These are phyloP conservation scores for Corythoichthys haematopterus DNA, from an alignment of 2,113 vertebrate species.

Conservation along the genomic window DNA sequence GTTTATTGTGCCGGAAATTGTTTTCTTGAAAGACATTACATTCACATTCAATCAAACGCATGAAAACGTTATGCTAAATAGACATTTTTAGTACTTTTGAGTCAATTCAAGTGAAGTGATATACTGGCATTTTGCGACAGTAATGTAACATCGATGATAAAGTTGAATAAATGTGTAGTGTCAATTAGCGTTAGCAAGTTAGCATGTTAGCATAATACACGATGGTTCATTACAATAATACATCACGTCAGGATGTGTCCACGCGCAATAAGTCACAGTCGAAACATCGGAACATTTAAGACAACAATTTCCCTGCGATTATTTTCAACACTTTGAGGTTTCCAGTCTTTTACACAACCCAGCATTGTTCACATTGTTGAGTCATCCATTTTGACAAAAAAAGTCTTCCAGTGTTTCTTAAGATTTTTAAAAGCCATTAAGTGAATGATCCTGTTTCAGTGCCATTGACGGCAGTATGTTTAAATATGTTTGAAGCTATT, in stretches of 20 bases:
- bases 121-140: slow-evolving; percentile 1
- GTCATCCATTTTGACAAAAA: neutral
- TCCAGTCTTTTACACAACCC: neutral
- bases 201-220: neutral
- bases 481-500: too few relatives aligned
- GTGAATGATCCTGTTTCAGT: neutral
- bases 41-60: neutral
- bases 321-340: neutral
- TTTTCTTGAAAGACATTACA: neutral
- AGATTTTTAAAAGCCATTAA: neutral
- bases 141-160: neutral
- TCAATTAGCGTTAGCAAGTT: neutral
- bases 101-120: neutral
- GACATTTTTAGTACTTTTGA: neutral
- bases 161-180: neutral
- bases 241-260: neutral
- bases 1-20: neutral
- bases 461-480: too few relatives aligned
- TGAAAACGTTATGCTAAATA: neutral
- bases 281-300: neutral
- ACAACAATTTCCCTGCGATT: neutral
- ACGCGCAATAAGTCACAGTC: neutral
- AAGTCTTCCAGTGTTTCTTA: neutral
- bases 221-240: neutral
- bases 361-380: slow-evolving; percentile 2